Evolutionary conservation across 1,140 invertebrate species (phyloP).

Genomic region (Magallana ariakensis): DNA sequence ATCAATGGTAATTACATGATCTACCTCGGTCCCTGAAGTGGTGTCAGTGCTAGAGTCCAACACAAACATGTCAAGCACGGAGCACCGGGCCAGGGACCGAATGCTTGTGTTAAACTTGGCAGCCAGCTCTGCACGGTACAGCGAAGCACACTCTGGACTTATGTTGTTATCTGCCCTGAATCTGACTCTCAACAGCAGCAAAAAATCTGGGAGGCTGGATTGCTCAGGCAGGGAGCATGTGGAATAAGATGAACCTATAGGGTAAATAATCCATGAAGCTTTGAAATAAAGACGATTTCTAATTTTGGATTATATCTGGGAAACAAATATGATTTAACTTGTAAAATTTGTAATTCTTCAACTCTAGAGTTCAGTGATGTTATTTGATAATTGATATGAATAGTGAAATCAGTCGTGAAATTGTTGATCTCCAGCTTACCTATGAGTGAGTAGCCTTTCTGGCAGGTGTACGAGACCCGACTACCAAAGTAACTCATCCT

Average conservation of each 20-base stretch:
- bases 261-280: too few species aligned
- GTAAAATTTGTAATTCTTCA: too few species aligned
- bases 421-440: background rate
- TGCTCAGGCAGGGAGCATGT: constrained; percentile 39
- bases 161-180: constrained; percentile 42
- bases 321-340: too few species aligned
- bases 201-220: background rate
- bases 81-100: background rate
- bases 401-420: too few species aligned
- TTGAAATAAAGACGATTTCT: too few species aligned
- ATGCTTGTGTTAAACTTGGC: background rate
- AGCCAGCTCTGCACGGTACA: background rate
- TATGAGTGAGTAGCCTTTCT: constrained; percentile 20
- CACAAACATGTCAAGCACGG: background rate
- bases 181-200: constrained; percentile 25
- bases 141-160: background rate
- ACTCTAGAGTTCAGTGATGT: too few species aligned
- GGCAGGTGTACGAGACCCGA: background rate
- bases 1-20: background rate
- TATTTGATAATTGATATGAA: too few species aligned
- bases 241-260: constrained; percentile 22
- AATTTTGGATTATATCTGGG: too few species aligned
- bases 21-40: background rate
- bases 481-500: background rate
- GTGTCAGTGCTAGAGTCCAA: background rate